Base-by-base conservation (phyloP, 2,888 invertebrate genomes). In the Cheilosia variabilis region DNA sequence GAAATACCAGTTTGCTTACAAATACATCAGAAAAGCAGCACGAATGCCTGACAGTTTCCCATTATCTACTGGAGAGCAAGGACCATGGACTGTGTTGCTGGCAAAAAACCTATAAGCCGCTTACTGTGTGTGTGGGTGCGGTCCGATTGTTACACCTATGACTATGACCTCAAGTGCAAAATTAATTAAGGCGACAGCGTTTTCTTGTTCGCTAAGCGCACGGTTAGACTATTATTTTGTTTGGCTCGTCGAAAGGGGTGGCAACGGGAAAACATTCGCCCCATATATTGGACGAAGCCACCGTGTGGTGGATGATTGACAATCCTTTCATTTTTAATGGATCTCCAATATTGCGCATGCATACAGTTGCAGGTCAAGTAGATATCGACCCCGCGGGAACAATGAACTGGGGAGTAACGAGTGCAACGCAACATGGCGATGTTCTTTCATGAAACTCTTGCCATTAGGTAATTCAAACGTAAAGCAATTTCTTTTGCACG, bases 101-200 rank as follows among this genome's bases (percentile, higher is more conserved):
- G 37, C 17, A 19, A 43, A 62, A 55, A 24, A 7, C 17, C 34
- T 43, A 57, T 79, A 10, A 50, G 50, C 37, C 41, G 66, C 53
- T 79, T 43, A 73, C 57, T 55, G 68, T 31, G 73, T 31, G 73
- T 22, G 55, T 63, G 75, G 79, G 73, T 84, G 84, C 53, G 80
- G 65, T 63, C 41, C 63, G 83, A 79, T 79, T 79, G 65, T 53
- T 65, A 58, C 41, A 47, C 53, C 58, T 45, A 71, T 79, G 80
- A 84, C 58, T 45, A 71, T 79, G 84, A 84, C 75, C 55, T 80
- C 76, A 75, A 84, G 80, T 84, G 80, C 66, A 75, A 80, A 80
- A 66, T 84, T 84, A 84, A 84, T 84, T 84, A 84, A 71, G 63
- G 55, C 41, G 9, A 84, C 55, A 31, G 79, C 58, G 55, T 71